phyloP scores from a whole-genome alignment of 2,797 vertebrate genomes.

The Pygocentrus nattereri region DNA sequence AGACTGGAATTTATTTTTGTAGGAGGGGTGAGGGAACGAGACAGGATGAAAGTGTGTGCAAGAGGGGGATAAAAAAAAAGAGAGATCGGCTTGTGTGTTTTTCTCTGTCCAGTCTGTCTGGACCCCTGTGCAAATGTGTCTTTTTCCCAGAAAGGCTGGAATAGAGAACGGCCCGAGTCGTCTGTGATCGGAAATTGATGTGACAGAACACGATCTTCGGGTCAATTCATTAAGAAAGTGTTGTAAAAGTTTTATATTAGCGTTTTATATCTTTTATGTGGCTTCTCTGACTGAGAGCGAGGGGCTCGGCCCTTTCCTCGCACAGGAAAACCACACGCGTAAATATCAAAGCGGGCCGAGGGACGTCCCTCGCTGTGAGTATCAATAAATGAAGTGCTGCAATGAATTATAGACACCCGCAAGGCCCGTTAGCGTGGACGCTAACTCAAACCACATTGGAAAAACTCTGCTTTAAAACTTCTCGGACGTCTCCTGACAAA shows the following conservation, averaged over 20 bases:
- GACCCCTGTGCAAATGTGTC: background rate
- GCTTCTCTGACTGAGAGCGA: background rate
- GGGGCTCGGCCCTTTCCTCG: background rate
- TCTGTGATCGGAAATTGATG: conserved; percentile 21
- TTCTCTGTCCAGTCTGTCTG: conserved; percentile 18
- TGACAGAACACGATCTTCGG: background rate
- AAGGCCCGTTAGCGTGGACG: background rate
- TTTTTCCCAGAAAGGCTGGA: background rate
- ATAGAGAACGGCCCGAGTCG: background rate
- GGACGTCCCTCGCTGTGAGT: background rate
- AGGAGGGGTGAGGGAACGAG: background rate
- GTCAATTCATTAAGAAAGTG: background rate
- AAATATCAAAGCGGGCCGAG: background rate
- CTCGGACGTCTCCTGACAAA: background rate
- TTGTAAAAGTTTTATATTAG: conserved; percentile 11
- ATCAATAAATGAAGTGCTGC: background rate
- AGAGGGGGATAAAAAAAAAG: background rate
- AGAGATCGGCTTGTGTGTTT: background rate
- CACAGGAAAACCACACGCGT: background rate
- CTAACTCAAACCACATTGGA: background rate
- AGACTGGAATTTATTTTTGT: conserved; percentile 58
- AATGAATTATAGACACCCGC: background rate
- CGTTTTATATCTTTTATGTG: conserved; percentile 23
- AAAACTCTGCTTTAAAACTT: background rate
- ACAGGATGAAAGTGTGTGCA: background rate